These are phyloP conservation scores for Drosophila pseudotalamancana DNA, from an alignment of 2,888 invertebrate species.

Conservation along the genomic window DNA sequence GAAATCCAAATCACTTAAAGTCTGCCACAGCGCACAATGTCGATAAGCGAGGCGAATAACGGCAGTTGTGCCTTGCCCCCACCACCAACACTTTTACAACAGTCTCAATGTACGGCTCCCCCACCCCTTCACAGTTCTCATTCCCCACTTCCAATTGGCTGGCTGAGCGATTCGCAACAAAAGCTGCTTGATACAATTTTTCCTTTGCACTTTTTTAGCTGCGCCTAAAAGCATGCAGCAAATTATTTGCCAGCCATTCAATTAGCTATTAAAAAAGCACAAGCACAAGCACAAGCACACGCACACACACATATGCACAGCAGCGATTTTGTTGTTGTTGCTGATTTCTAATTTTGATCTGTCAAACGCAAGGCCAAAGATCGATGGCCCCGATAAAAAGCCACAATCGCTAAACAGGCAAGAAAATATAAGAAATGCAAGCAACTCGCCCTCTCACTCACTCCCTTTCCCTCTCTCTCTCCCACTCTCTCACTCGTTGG, in stretches of 20 bases:
- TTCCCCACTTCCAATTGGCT: slow-evolving; percentile 1
- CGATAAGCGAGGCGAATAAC: slow-evolving; percentile 59
- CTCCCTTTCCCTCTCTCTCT: neutral
- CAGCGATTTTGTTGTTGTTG: slow-evolving; percentile 13
- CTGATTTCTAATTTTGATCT: slow-evolving; percentile 81
- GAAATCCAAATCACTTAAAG: slow-evolving; percentile 65
- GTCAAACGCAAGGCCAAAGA: slow-evolving; percentile 80
- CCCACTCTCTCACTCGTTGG: neutral
- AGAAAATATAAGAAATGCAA: slow-evolving; percentile 12
- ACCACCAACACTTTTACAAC: too few species aligned
- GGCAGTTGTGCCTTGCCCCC: neutral
- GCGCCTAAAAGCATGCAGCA: slow-evolving; percentile 57
- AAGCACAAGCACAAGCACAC: neutral
- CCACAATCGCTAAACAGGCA: slow-evolving; percentile 26
- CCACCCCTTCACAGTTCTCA: neutral
- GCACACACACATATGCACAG: neutral
- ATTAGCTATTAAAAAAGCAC: slow-evolving; percentile 63
- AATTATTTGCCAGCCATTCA: slow-evolving; percentile 71
- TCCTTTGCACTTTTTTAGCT: slow-evolving; percentile 52
- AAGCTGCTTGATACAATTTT: slow-evolving; percentile 55
- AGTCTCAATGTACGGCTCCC: neutral
- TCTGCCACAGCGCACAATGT: slow-evolving; percentile 41
- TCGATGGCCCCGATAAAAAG: slow-evolving; percentile 81
- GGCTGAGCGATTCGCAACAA: slow-evolving; percentile 43
- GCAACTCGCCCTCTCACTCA: slow-evolving; percentile 13